These are phyloP conservation scores for Psylliodes chrysocephalus DNA, from an alignment of 2,888 invertebrate genomes.

Conservation along the genomic window DNA sequence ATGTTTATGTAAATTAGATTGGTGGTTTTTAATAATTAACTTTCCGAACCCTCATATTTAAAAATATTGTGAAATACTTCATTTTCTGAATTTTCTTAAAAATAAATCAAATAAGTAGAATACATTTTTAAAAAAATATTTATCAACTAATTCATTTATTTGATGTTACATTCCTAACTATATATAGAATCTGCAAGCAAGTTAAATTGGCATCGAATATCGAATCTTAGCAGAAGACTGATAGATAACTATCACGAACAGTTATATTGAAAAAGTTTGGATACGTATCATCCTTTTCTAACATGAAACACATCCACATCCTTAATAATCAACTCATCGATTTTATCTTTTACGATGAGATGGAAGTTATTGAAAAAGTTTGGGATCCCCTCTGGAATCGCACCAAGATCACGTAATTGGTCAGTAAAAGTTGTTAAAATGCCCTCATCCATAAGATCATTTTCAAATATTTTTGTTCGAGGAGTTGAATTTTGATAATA, in stretches of 20 bases:
- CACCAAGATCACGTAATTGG: slow-evolving; percentile 10
- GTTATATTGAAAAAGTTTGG: slow-evolving; percentile 22
- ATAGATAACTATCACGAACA: slow-evolving; percentile 2
- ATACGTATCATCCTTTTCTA: slow-evolving; percentile 3
- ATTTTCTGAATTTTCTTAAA: no score
- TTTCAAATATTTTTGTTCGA: no score
- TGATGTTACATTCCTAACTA: no score
- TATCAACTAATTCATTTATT: no score
- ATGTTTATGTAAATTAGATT: no score
- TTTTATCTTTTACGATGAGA: slow-evolving; percentile 5
- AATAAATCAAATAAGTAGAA: no score
- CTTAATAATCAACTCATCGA: slow-evolving; percentile 17
- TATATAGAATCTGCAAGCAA: neutral
- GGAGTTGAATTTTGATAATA: no score
- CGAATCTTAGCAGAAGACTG: neutral
- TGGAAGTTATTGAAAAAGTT: slow-evolving; percentile 21
- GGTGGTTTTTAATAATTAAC: no score
- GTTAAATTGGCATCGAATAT: neutral
- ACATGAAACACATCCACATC: neutral
- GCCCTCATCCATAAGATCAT: no score
- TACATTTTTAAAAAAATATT: no score
- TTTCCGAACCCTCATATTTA: no score
- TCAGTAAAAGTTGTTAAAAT: neutral
- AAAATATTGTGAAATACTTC: no score
- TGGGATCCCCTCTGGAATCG: neutral